A percentile compares a stretch with the other conserved stretches of the same genome.
phyloP scores from a whole-genome alignment of 2,888 invertebrate species.

The Melieria omissa region DNA sequence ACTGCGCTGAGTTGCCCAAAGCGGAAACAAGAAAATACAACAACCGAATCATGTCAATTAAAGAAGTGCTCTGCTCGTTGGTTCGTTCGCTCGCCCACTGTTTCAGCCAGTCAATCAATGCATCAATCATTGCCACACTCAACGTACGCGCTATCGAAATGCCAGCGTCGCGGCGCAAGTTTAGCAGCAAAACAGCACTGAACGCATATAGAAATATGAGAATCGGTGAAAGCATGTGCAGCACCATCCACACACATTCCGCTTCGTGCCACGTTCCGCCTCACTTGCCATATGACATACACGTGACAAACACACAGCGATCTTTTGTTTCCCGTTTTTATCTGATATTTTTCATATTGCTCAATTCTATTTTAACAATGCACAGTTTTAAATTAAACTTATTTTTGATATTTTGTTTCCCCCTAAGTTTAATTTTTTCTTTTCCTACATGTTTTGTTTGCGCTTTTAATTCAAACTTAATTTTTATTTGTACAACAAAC shows the following conservation, averaged over 20 bases:
- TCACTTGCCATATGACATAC: too few relatives aligned
- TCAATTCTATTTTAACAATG: not conserved
- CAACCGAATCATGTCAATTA: constrained; percentile 12
- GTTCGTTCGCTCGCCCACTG: not conserved
- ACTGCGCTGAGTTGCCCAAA: not conserved
- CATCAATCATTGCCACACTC: constrained; percentile 19
- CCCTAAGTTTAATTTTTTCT: not conserved
- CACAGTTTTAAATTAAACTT: not conserved
- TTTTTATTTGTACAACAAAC: not conserved
- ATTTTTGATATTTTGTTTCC: not conserved
- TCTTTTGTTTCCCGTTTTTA: not conserved
- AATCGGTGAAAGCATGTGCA: not conserved
- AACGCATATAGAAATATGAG: not conserved
- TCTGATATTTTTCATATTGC: not conserved
- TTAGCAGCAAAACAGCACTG: not conserved
- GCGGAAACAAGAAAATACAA: not conserved
- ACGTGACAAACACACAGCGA: not conserved
- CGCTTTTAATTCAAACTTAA: not conserved
- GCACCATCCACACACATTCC: not conserved
- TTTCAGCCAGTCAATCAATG: constrained; percentile 27
- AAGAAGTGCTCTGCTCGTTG: not conserved
- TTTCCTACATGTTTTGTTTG: not conserved
- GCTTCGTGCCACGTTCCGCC: too few relatives aligned
- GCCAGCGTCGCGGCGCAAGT: not conserved
- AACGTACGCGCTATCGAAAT: not conserved